Base-by-base conservation (phyloP, 92 coral and sea anemone species). In the Porites cylindrica region DNA sequence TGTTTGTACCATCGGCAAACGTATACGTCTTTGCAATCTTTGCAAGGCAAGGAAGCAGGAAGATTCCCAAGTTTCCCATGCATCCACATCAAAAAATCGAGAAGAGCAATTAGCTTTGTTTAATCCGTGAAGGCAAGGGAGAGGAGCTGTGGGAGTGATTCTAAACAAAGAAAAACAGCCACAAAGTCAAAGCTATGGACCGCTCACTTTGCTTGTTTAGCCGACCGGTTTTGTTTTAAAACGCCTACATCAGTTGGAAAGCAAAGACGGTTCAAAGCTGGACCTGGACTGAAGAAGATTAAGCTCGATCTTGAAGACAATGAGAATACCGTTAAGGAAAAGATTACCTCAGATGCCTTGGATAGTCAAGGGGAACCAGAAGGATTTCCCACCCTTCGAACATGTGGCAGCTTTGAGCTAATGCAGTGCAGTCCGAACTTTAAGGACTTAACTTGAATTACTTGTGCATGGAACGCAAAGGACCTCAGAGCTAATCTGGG, bases 221-320 rank as follows among this genome's bases (percentile, higher is more conserved):
- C 94, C 4, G 91, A 79, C 75, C 38, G 81, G 11, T 84, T 14
- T 75, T 72, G 75, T 71, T 65, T 75, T 0, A 90, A 81, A 14
- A 88, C 88, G 12, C 94, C 97, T 3, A 21, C 88, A 11, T 59
- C 91, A 6, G 6, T 85, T 66, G 93, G 91, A 78, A 91, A 89
- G 82, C 95, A 94, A 82, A 72, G 79, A 4, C 88, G 89, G 60
- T 75, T 20, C 61, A 83, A 86, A 26, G 97, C 92, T 18, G 95
- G 93, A 1, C 79, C 89, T 72, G 95, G 93, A 10, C 20, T 83
- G 72, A 91, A 89, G 76, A 94, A 92, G 68, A 94, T 94, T 72
- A 86, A 89, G 82, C 74, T 91, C 3, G 88, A 89, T 54, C 68
- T 63, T 51, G 85, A 94, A 11, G 95, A 94, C 74, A 77, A 89